Percentiles rank a stretch among this genome's conserved stretches.
Evolutionary conservation across 2,113 vertebrate genomes (phyloP).

Genomic region (Gila orcuttii): DNA sequence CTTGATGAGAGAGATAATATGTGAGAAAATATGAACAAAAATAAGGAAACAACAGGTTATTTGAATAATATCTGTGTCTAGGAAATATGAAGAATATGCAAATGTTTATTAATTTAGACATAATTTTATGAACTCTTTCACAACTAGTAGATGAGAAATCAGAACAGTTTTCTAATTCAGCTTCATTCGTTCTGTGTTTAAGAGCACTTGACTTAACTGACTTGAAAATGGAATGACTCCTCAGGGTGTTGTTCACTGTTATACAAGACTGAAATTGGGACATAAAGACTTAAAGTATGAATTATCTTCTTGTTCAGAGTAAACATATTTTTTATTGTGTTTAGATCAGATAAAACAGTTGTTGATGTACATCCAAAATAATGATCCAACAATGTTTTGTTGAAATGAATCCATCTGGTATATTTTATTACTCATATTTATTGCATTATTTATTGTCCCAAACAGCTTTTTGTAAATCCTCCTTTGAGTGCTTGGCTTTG

Average conservation of each 20-base stretch:
- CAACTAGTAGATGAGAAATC: neutral
- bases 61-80: neutral
- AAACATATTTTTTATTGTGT: conserved; percentile 2
- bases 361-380: conserved; percentile 8
- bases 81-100: neutral
- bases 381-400: neutral
- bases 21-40: neutral
- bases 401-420: neutral
- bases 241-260: conserved; percentile 16
- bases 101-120: neutral
- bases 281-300: neutral
- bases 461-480: neutral
- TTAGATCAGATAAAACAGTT: neutral
- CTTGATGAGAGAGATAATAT: neutral
- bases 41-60: neutral
- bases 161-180: neutral
- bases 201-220: conserved; percentile 18
- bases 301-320: neutral
- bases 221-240: conserved; percentile 24
- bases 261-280: conserved; percentile 8
- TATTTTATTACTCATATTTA: neutral
- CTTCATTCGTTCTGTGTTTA: neutral
- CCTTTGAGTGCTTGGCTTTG: conserved; percentile 7
- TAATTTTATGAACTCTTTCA: neutral
- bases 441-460: conserved; percentile 12